These are phyloP conservation scores for Syrphus vitripennis DNA, from an alignment of 2,888 invertebrate genomes.

Conservation along the genomic window DNA sequence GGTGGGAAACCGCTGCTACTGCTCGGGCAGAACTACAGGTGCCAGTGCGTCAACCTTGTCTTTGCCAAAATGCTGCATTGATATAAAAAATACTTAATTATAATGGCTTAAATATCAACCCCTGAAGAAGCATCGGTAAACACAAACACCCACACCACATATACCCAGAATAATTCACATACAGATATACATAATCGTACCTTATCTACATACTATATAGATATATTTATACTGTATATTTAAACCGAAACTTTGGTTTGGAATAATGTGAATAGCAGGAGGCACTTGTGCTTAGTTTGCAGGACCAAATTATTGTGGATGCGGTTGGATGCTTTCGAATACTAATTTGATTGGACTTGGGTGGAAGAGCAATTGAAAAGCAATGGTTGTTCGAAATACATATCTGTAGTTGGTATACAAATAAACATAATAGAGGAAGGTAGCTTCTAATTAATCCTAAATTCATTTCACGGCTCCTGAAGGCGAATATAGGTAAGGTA, in stretches of 20 bases:
- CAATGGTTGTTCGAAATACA: slow-evolving; percentile 54
- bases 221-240: slow-evolving; percentile 30
- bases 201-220: background rate
- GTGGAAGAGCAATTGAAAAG: slow-evolving; percentile 67
- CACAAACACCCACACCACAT: background rate
- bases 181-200: background rate
- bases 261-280: slow-evolving; percentile 60
- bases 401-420: slow-evolving; percentile 41
- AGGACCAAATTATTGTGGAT: slow-evolving; percentile 71
- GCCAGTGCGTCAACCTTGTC: slow-evolving; percentile 23
- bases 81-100: slow-evolving; percentile 56
- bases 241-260: slow-evolving; percentile 48
- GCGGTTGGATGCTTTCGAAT: slow-evolving; percentile 70
- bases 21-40: slow-evolving; percentile 17
- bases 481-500: slow-evolving; percentile 12
- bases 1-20: slow-evolving; percentile 34
- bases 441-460: slow-evolving; percentile 67
- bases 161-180: too few relatives aligned
- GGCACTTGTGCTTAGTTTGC: slow-evolving; percentile 69
- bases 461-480: slow-evolving; percentile 67
- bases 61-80: background rate
- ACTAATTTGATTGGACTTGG: slow-evolving; percentile 69
- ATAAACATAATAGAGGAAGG: slow-evolving; percentile 64
- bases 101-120: slow-evolving; percentile 53
- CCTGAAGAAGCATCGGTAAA: background rate